These are phyloP conservation scores for Gobiocypris rarus DNA, from an alignment of 2,113 vertebrate species.

Conservation along the genomic window DNA sequence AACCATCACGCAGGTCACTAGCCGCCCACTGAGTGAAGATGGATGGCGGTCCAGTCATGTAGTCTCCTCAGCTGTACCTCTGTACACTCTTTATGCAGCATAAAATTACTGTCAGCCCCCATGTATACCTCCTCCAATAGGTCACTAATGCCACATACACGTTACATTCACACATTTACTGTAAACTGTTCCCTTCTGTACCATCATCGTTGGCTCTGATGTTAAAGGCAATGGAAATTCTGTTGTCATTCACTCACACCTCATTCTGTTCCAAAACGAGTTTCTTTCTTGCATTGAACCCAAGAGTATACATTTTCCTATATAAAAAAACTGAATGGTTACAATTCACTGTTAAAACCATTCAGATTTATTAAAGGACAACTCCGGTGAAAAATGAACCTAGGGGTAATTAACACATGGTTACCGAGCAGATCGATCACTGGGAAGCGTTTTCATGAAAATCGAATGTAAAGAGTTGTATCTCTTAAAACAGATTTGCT, in stretches of 20 bases:
- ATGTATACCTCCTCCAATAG: conserved; percentile 58
- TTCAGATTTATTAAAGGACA: background rate
- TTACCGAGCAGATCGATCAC: too few relatives aligned
- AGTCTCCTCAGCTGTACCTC: conserved; percentile 63
- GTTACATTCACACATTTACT: conserved; percentile 31
- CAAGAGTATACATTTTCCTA: background rate
- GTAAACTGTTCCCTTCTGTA: background rate
- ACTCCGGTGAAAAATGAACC: too few relatives aligned
- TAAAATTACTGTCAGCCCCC: conserved; percentile 63
- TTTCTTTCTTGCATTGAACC: too few relatives aligned
- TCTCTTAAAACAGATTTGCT: too few relatives aligned
- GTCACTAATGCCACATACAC: conserved; percentile 58
- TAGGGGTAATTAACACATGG: too few relatives aligned
- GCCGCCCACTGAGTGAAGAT: conserved; percentile 68
- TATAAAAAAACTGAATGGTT: background rate
- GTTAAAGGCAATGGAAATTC: background rate
- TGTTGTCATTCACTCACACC: background rate
- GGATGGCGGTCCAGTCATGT: conserved; percentile 75
- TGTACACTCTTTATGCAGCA: conserved; percentile 56
- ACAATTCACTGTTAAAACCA: background rate
- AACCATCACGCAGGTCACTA: conserved; percentile 16
- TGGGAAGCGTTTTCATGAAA: too few relatives aligned
- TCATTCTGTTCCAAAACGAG: background rate
- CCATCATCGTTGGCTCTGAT: background rate
- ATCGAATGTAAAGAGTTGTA: too few relatives aligned